phyloP scores from a whole-genome alignment of 2,113 vertebrate genomes.

The Lampris megalopsis region DNA sequence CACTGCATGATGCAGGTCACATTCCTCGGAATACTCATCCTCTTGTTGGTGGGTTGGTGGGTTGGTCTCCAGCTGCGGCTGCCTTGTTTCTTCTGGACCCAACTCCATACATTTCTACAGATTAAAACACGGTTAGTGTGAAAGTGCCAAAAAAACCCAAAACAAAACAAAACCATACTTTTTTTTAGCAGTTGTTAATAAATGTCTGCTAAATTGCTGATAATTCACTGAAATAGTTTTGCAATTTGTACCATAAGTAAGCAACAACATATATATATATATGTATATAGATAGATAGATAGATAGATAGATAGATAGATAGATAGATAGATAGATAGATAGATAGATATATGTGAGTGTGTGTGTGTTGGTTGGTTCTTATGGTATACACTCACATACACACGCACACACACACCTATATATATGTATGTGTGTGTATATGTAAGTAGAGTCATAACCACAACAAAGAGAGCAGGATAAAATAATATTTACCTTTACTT shows the following conservation, averaged over 20 bases:
- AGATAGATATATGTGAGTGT: no score
- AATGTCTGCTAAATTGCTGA: not conserved
- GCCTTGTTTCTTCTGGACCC: accelerated
- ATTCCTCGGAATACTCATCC: accelerated
- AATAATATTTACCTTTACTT: constrained; percentile 35
- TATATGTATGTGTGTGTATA: no score
- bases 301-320: no score
- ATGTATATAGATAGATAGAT: no score
- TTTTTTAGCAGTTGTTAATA: not conserved
- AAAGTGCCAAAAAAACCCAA: not conserved
- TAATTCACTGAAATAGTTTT: not conserved
- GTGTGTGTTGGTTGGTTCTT: not conserved
- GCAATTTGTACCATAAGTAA: no score
- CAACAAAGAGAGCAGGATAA: not conserved
- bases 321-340: no score
- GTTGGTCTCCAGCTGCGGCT: accelerated
- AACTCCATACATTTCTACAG: not conserved
- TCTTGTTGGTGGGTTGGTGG: accelerated
- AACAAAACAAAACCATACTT: not conserved
- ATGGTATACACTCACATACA: not conserved
- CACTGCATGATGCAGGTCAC: not conserved
- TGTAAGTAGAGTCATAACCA: not conserved
- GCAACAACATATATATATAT: no score
- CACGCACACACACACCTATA: not conserved
- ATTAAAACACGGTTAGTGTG: not conserved